Evolutionary conservation across 2,113 vertebrate species (phyloP).

Genomic region (Terrapene triunguis): DNA sequence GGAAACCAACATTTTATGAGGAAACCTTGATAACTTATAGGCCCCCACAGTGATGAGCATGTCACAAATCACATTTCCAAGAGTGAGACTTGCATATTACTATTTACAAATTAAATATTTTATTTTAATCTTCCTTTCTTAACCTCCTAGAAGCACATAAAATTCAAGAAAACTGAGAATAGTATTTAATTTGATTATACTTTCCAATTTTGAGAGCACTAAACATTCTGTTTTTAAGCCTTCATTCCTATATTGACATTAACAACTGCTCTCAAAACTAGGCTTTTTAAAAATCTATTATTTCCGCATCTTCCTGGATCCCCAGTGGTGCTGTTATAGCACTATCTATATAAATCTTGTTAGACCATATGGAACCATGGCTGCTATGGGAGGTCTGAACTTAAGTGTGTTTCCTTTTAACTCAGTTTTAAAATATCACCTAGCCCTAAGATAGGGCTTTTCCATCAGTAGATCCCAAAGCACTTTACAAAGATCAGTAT

Average conservation of each 20-base stretch:
- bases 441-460: too few species aligned
- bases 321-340: not conserved
- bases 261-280: not conserved
- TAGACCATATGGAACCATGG: not conserved
- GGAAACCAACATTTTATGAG: conserved; percentile 36
- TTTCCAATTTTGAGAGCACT: not conserved
- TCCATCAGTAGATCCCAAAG: too few species aligned
- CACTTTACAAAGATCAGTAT: too few species aligned
- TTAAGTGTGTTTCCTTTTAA: not conserved
- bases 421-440: not conserved
- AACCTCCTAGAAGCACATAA: not conserved
- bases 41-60: not conserved
- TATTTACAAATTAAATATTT: conserved; percentile 35
- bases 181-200: not conserved
- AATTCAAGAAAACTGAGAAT: not conserved
- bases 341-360: not conserved
- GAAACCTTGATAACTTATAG: conserved; percentile 9
- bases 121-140: conserved; percentile 25
- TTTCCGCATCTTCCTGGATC: not conserved
- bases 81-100: not conserved
- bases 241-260: not conserved
- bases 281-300: conserved; percentile 19
- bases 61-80: conserved; percentile 35
- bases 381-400: not conserved
- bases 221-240: not conserved